Evolutionary conservation across 2,797 vertebrate species (phyloP).

Genomic region (Pelodytes ibericus): DNA sequence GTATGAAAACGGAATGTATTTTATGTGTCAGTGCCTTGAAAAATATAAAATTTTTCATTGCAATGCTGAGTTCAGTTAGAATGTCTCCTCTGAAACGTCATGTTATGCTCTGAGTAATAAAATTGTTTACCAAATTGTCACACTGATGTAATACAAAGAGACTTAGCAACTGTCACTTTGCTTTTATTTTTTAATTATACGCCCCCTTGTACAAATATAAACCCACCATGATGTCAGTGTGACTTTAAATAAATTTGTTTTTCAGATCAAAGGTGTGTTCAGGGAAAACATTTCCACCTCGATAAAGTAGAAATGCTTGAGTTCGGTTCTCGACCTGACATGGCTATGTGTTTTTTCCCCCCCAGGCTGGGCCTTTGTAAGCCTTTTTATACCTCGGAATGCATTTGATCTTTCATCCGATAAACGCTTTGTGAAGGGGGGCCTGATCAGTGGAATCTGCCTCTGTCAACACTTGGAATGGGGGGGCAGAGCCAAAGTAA

Average conservation of each 20-base stretch:
- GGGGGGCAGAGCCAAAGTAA: constrained; percentile 29
- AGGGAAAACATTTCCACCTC: constrained; percentile 54
- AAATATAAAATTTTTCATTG: not conserved
- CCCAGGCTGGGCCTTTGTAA: constrained; percentile 44
- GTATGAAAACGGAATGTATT: not conserved
- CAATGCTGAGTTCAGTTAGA: not conserved
- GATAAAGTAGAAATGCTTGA: constrained; percentile 39
- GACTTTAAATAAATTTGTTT: constrained; percentile 46
- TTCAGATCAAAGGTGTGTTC: constrained; percentile 45
- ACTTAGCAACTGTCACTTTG: constrained; percentile 29
- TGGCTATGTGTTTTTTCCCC: constrained; percentile 30
- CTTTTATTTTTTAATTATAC: constrained; percentile 48
- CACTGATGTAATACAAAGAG: constrained; percentile 28
- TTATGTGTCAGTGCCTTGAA: not conserved
- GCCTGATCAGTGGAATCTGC: constrained; percentile 48
- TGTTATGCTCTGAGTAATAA: not conserved
- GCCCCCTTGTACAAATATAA: constrained; percentile 15
- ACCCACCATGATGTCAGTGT: constrained; percentile 34
- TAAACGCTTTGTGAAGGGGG: constrained; percentile 49
- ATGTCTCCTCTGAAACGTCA: not conserved
- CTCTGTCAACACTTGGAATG: constrained; percentile 41
- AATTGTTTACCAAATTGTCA: constrained; percentile 36
- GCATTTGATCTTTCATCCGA: constrained; percentile 51
- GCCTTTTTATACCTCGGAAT: constrained; percentile 47
- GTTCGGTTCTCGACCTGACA: constrained; percentile 45